phyloP scores from a whole-genome alignment of 2,113 vertebrate genomes.

The Alethe castanea region DNA sequence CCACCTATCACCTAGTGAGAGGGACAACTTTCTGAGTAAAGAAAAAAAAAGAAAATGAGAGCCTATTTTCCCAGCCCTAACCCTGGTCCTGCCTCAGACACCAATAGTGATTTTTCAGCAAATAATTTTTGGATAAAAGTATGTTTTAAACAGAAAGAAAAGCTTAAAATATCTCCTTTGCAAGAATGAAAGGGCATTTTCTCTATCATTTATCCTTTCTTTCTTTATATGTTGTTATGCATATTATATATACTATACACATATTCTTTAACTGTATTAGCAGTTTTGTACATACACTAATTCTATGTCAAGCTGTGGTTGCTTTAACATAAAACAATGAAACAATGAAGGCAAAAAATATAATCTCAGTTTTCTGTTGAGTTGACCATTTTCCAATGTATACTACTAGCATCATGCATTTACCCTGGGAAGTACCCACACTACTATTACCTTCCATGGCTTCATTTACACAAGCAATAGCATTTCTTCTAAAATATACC shows the following conservation, averaged over 20 bases:
- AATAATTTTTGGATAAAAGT: neutral
- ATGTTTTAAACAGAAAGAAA: neutral
- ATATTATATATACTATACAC: neutral
- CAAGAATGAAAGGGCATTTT: neutral
- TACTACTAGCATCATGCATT: neutral
- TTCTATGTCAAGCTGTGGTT: neutral
- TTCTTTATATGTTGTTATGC: neutral
- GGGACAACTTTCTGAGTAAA: neutral
- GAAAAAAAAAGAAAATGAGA: neutral
- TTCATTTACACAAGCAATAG: constrained; percentile 34
- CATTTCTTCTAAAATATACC: constrained; percentile 40
- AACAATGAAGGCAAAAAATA: constrained; percentile 11
- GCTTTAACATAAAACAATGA: neutral
- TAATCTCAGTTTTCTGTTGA: constrained; percentile 11
- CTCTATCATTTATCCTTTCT: neutral
- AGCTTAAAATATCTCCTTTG: neutral
- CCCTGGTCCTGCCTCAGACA: neutral
- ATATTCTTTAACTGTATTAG: neutral
- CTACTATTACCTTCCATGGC: neutral
- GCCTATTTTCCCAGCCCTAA: neutral
- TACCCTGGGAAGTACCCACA: neutral
- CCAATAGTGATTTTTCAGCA: neutral
- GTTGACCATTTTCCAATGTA: neutral
- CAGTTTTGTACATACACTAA: neutral
- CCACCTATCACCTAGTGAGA: neutral